phyloP scores from a whole-genome alignment of 2,888 invertebrate genomes.

The Chrysina gloriosa region DNA sequence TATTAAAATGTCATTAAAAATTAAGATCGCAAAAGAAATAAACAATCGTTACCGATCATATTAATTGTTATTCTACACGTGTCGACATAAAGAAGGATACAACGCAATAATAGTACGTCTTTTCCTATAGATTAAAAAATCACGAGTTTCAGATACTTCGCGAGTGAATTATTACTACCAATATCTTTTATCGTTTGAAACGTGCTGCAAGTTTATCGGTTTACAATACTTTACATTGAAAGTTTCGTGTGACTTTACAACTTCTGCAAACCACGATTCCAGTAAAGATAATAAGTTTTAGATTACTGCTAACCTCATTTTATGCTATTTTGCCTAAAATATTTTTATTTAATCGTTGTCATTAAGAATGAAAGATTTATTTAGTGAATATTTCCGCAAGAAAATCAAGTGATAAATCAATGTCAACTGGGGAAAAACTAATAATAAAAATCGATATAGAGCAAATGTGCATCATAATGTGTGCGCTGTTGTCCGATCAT shows the following conservation, averaged over 20 bases:
- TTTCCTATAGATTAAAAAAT: not conserved
- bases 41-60: conserved; percentile 11
- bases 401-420: conserved; percentile 21
- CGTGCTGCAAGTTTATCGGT: not conserved
- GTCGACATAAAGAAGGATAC: not conserved
- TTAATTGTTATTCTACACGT: conserved; percentile 31
- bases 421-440: conserved; percentile 12
- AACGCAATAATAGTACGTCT: not conserved
- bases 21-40: conserved; percentile 12
- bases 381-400: not conserved
- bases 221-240: not conserved
- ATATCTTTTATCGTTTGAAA: not conserved
- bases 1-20: conserved; percentile 22
- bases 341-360: too few relatives aligned
- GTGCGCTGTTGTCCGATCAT: not conserved
- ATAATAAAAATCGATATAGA: conserved; percentile 16
- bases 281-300: too few relatives aligned
- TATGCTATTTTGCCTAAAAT: too few relatives aligned
- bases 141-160: not conserved
- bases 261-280: too few relatives aligned
- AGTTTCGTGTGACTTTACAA: not conserved
- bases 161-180: not conserved
- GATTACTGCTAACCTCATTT: too few relatives aligned
- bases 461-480: not conserved
- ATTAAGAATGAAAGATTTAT: too few relatives aligned